Conservation (phyloP, 2,113 vertebrate species). For the Nymphicus hollandicus region DNA sequence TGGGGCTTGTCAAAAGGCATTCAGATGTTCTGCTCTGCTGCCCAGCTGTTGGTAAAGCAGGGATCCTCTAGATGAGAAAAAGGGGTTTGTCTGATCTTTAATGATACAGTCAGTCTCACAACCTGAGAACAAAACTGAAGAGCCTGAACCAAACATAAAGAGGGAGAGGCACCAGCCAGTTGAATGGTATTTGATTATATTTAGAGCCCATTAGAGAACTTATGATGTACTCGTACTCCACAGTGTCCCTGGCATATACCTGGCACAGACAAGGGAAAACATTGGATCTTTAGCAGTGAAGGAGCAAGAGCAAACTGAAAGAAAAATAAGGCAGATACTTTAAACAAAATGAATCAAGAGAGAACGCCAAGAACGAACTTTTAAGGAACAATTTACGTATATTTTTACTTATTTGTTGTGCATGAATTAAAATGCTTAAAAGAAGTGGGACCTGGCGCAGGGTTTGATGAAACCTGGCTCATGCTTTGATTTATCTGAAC, state of each 20-base stretch:
- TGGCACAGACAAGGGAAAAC: background rate
- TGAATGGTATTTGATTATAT: background rate
- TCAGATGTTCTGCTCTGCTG: background rate
- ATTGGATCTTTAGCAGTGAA: constrained; percentile 5
- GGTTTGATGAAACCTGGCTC: background rate
- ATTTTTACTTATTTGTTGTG: background rate
- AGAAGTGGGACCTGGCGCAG: background rate
- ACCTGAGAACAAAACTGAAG: background rate
- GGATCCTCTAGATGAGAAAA: background rate
- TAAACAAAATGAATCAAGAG: background rate
- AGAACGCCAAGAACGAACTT: background rate
- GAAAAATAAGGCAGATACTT: background rate
- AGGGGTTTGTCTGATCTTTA: background rate
- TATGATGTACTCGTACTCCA: background rate
- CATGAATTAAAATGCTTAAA: constrained; percentile 3
- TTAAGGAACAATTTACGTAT: background rate
- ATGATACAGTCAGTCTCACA: background rate
- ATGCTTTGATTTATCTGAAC: background rate
- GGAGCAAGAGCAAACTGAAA: background rate
- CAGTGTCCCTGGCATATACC: background rate
- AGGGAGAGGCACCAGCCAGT: background rate
- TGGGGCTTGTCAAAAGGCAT: background rate
- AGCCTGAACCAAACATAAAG: background rate
- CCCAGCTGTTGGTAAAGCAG: background rate
- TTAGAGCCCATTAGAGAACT: background rate